phyloP scores from a whole-genome alignment of 2,113 vertebrate species.

The Erythrolamprus reginae region DNA sequence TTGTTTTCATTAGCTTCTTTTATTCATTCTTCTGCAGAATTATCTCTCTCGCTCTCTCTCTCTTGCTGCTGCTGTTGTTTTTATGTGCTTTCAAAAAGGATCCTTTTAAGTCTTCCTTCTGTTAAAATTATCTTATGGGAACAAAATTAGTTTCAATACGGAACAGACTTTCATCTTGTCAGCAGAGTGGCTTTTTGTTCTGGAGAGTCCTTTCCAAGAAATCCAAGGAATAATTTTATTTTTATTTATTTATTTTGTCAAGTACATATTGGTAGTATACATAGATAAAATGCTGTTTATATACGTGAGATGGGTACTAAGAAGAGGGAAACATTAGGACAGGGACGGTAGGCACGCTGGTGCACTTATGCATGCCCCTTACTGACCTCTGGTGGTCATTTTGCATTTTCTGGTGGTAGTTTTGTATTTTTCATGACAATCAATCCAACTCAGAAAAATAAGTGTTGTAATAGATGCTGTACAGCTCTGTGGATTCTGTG shows the following conservation, averaged over 20 bases:
- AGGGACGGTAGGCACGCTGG: too few relatives aligned
- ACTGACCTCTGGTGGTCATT: too few relatives aligned
- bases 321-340: too few relatives aligned
- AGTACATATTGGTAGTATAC: too few relatives aligned
- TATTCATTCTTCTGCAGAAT: neutral
- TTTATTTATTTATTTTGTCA: too few relatives aligned
- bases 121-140: slow-evolving; percentile 1
- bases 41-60: too few relatives aligned
- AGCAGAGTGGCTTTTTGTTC: neutral
- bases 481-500: neutral
- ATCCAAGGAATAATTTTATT: neutral
- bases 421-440: neutral
- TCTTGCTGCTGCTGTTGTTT: neutral
- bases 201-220: slow-evolving; percentile 9
- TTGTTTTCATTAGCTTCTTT: neutral
- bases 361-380: too few relatives aligned
- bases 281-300: too few relatives aligned
- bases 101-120: slow-evolving; percentile 23
- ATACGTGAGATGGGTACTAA: too few relatives aligned
- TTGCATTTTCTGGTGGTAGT: slow-evolving; percentile 10
- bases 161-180: slow-evolving; percentile 39
- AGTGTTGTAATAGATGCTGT: neutral
- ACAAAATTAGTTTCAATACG: slow-evolving; percentile 28
- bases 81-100: slow-evolving; percentile 24
- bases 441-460: neutral